These are phyloP conservation scores for Bilobella aurantiaca DNA, from an alignment of 1,140 invertebrate genomes.

Conservation along the genomic window DNA sequence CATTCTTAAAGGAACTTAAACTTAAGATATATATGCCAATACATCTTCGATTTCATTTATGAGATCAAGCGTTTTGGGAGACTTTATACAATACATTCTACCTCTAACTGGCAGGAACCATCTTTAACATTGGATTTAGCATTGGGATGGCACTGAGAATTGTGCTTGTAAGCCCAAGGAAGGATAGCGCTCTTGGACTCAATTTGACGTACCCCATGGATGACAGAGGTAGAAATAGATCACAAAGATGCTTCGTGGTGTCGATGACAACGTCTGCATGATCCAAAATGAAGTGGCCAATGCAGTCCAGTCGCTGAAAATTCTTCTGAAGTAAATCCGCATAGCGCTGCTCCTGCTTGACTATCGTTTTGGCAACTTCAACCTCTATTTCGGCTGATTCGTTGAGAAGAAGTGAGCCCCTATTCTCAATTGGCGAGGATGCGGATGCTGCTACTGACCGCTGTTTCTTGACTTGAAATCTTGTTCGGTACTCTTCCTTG, in stretches of 20 bases:
- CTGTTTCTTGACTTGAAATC: neutral
- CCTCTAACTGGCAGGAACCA: conserved; percentile 34
- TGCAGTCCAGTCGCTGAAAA: conserved; percentile 7
- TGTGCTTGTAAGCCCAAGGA: conserved; percentile 67
- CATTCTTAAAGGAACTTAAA: too few species aligned
- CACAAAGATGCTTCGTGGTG: conserved; percentile 71
- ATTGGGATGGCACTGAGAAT: conserved; percentile 59
- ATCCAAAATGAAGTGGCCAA: conserved; percentile 44
- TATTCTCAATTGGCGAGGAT: conserved; percentile 17
- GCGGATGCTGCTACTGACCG: neutral
- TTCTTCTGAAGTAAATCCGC: neutral
- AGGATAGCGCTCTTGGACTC: conserved; percentile 60
- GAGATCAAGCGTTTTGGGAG: neutral
- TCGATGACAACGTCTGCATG: conserved; percentile 64
- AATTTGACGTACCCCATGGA: conserved; percentile 62
- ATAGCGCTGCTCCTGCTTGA: conserved; percentile 6
- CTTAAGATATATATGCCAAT: neutral
- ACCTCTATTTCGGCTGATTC: conserved; percentile 6
- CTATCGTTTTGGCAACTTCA: neutral
- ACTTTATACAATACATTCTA: neutral
- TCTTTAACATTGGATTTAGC: conserved; percentile 52
- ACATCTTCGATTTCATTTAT: neutral
- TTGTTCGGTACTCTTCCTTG: conserved; percentile 39
- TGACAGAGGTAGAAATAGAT: conserved; percentile 70
- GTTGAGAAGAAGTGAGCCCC: conserved; percentile 15